Conservation (phyloP, 2,888 invertebrate genomes). For the Drosophila heteroneura region DNA sequence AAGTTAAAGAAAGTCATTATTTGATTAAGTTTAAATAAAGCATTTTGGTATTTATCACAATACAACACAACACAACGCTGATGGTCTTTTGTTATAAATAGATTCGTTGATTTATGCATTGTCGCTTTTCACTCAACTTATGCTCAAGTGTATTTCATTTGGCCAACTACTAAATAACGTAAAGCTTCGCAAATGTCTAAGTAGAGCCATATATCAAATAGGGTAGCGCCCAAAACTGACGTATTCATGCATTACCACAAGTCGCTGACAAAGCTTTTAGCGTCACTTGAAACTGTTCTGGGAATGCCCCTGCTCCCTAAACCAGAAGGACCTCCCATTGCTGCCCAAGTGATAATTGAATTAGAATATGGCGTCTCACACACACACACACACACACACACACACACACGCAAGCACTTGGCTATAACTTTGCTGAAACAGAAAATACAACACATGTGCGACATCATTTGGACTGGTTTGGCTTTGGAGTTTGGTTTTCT, state of each 20-base stretch:
- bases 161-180: slow-evolving; percentile 66
- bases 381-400: slow-evolving; percentile 37
- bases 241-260: slow-evolving; percentile 74
- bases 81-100: not conserved
- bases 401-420: slow-evolving; percentile 34
- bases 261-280: slow-evolving; percentile 83
- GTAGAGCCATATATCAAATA: slow-evolving; percentile 77
- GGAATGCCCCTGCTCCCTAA: slow-evolving; percentile 10
- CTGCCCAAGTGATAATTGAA: slow-evolving; percentile 83
- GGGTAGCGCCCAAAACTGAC: slow-evolving; percentile 48
- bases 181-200: slow-evolving; percentile 62
- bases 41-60: not conserved
- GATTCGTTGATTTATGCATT: slow-evolving; percentile 54
- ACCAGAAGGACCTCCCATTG: slow-evolving; percentile 27
- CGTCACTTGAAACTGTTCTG: slow-evolving; percentile 65
- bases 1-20: not conserved
- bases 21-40: not conserved
- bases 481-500: slow-evolving; percentile 15
- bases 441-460: slow-evolving; percentile 76
- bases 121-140: slow-evolving; percentile 43
- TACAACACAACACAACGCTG: not conserved
- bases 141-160: slow-evolving; percentile 57
- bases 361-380: slow-evolving; percentile 81
- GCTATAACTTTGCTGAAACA: slow-evolving; percentile 61
- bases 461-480: slow-evolving; percentile 63